Base-by-base conservation (phyloP, 2,797 vertebrate species). In the Enteromius unitaeniatus region DNA sequence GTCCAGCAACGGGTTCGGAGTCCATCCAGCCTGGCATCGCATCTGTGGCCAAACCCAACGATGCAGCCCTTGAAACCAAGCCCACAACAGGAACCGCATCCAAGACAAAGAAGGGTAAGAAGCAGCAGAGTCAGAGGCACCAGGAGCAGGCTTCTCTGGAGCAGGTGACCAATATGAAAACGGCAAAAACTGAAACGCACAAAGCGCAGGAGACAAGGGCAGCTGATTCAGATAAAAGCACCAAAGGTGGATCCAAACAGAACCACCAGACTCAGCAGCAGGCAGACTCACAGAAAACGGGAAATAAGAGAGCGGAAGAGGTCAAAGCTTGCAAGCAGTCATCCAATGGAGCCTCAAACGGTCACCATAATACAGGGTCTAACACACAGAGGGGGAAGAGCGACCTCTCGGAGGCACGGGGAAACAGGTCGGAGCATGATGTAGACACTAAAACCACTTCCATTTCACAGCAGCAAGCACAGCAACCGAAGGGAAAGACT, bases 41-140 rank as follows among this genome's bases (percentile, higher is more conserved):
- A 78, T 91, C 83, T 3, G 87, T 68, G 0, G 91, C 93, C 53
- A 93, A 92, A 88, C 92, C 91, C 60, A 96, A 94, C 85, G 95
- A 96, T 60, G 93, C 94, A 1, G 15, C 62, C n/a, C 55, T 78
- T 0, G 96, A 97, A 84, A 89, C 75, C 0, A 95, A 89, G 0
- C 96, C 93, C 87, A 31, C 70, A 21, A 62, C 87, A 40, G 1
- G 86, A 9, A 45, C 88, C 81, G 14, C 91, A 15, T 95, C 93
- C n/a, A 97, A 97, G 90, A 93, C 93, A 19, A 96, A 96, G 87
- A 99, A 98, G 91, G 95, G 91, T 92, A 99, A 98, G 90, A 97
- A 97, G 84, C 97, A 96, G 89, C 92, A 85, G 0, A 96, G 96
- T 88, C 94, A 77, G 1, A 83, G 6, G 0, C 67, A 74, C 0